Evolutionary conservation across 2,888 invertebrate species (phyloP).

Genomic region (Altica lythri): DNA sequence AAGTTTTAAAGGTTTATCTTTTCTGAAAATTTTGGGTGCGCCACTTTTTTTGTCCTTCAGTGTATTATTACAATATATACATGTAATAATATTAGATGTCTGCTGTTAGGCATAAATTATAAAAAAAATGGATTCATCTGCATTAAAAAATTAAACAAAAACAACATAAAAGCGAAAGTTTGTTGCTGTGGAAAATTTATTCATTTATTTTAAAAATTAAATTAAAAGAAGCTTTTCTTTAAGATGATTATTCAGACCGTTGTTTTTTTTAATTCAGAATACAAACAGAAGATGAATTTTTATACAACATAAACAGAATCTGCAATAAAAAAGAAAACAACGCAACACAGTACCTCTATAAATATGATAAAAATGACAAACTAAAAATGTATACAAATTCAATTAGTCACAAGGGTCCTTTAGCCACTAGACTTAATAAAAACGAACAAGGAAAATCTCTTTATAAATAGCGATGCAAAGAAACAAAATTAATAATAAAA

Average conservation of each 20-base stretch:
- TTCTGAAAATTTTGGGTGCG: too few species aligned
- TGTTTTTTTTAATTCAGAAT: background rate
- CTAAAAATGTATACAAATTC: constrained; percentile 22
- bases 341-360: constrained; percentile 14
- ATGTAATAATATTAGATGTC: too few species aligned
- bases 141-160: too few species aligned
- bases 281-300: constrained; percentile 1
- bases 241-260: constrained; percentile 7
- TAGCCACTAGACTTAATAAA: constrained; percentile 21
- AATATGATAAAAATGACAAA: constrained; percentile 26
- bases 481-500: constrained; percentile 21
- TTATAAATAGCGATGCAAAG: constrained; percentile 24
- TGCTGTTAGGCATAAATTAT: too few species aligned
- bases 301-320: too few species aligned
- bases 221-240: background rate
- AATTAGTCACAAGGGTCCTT: constrained; percentile 28
- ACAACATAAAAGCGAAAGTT: too few species aligned
- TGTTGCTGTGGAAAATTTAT: constrained; percentile 4
- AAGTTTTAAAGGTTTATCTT: too few species aligned
- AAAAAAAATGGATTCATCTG: too few species aligned
- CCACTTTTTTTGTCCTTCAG: too few species aligned
- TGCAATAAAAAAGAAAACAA: constrained; percentile 3
- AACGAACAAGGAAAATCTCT: constrained; percentile 16
- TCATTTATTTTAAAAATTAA: constrained; percentile 12
- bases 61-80: too few species aligned